Percentiles rank a stretch among this genome's conserved stretches.
Evolutionary conservation across 1,140 invertebrate genomes (phyloP).

Genomic region (Tetramorium alpestre): DNA sequence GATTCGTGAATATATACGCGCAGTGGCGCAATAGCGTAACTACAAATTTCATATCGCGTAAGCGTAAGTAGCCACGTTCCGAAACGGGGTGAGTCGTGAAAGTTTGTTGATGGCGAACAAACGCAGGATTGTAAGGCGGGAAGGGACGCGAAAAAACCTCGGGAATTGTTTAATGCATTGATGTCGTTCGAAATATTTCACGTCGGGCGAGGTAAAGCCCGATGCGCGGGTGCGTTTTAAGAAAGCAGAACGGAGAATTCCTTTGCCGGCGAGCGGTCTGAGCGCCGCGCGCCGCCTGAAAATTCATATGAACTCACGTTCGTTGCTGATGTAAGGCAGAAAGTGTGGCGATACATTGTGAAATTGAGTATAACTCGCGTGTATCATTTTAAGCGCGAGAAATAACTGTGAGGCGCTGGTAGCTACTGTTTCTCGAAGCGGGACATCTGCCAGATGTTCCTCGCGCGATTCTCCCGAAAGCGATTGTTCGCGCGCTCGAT

Average conservation of each 20-base stretch:
- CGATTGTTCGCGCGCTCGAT: slow-evolving; percentile 12
- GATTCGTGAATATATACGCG: background rate
- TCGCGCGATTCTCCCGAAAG: slow-evolving; percentile 35
- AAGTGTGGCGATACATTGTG: slow-evolving; percentile 55
- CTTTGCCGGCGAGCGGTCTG: background rate
- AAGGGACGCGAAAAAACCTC: background rate
- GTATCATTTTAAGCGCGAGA: slow-evolving; percentile 62
- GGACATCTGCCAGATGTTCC: slow-evolving; percentile 81
- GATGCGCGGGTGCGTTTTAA: background rate
- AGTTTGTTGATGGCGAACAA: slow-evolving; percentile 15
- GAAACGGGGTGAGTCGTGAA: slow-evolving; percentile 27
- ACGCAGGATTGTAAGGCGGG: background rate
- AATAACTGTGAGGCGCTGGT: slow-evolving; percentile 69
- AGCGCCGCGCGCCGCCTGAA: slow-evolving; percentile 20
- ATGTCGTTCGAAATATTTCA: background rate
- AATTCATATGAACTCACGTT: slow-evolving; percentile 58
- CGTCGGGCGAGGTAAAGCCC: background rate
- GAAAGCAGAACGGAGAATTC: slow-evolving; percentile 59
- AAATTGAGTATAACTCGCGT: slow-evolving; percentile 52
- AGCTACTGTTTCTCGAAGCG: slow-evolving; percentile 70
- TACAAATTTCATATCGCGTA: slow-evolving; percentile 24
- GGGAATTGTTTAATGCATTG: background rate
- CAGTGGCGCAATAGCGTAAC: background rate
- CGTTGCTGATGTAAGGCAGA: slow-evolving; percentile 52
- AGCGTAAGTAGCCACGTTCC: background rate